A percentile compares a stretch with the other conserved stretches of the same genome.
phyloP scores from a whole-genome alignment of 2,888 invertebrate species.

The Ceraclea dissimilis region DNA sequence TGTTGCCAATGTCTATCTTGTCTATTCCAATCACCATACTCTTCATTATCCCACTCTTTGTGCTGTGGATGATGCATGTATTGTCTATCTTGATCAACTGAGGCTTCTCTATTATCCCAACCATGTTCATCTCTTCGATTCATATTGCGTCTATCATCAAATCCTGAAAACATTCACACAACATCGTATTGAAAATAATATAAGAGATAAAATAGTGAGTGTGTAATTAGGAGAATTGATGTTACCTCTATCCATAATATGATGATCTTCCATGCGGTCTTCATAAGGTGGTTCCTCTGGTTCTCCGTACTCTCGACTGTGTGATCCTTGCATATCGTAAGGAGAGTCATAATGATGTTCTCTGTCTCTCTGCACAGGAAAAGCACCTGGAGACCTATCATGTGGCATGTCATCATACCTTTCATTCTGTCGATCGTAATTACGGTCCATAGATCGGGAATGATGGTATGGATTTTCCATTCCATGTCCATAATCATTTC shows the following conservation, averaged over 20 bases:
- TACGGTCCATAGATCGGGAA: slow-evolving; percentile 43
- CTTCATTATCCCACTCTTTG: slow-evolving; percentile 51
- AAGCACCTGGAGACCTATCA: slow-evolving; percentile 38
- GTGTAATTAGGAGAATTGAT: background rate
- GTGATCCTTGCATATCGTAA: slow-evolving; percentile 40
- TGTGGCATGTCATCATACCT: slow-evolving; percentile 38
- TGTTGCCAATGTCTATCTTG: slow-evolving; percentile 46
- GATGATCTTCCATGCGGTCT: slow-evolving; percentile 41
- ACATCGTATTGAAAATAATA: background rate
- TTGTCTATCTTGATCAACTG: slow-evolving; percentile 42
- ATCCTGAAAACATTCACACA: slow-evolving; percentile 35
- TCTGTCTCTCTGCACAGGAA: slow-evolving; percentile 40
- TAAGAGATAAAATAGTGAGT: background rate
- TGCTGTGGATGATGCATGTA: slow-evolving; percentile 35
- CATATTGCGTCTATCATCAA: slow-evolving; percentile 44
- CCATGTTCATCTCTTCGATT: slow-evolving; percentile 46
- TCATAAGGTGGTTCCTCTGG: slow-evolving; percentile 50
- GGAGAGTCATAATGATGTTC: slow-evolving; percentile 39
- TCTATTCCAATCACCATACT: slow-evolving; percentile 47
- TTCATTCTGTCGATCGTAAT: slow-evolving; percentile 42
- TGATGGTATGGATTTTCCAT: slow-evolving; percentile 44
- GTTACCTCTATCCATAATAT: slow-evolving; percentile 41
- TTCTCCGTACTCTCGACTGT: slow-evolving; percentile 45
- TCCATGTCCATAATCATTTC: slow-evolving; percentile 42
- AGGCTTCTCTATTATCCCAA: slow-evolving; percentile 48